Percentiles rank a stretch among this genome's conserved stretches.
These are phyloP conservation scores for Hypolimnas misippus DNA, from an alignment of 2,888 invertebrate genomes.

Conservation along the genomic window DNA sequence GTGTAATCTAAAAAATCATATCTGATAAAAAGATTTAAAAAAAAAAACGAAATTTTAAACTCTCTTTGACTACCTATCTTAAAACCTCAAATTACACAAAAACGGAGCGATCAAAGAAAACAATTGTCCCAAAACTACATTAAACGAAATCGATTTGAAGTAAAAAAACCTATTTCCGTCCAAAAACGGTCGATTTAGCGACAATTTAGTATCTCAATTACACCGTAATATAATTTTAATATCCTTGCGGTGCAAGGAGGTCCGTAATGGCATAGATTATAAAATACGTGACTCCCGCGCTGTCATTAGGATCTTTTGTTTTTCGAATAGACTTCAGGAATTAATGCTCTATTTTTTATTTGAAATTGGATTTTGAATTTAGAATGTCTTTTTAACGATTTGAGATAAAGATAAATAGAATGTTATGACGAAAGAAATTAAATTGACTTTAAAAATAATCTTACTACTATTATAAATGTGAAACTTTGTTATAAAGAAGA, in stretches of 20 bases:
- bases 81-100: conserved; percentile 40
- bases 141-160: conserved; percentile 76
- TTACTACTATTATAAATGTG: too few species aligned
- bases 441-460: too few species aligned
- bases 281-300: conserved; percentile 75
- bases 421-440: too few species aligned
- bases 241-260: conserved; percentile 53
- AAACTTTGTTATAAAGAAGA: too few species aligned
- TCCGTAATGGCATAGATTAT: conserved; percentile 67
- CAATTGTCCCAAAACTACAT: conserved; percentile 53
- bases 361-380: conserved; percentile 11
- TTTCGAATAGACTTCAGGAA: conserved; percentile 32
- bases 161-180: conserved; percentile 70
- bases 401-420: neutral
- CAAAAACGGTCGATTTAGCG: conserved; percentile 70
- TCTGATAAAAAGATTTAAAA: conserved; percentile 8
- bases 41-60: neutral
- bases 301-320: conserved; percentile 65
- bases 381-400: conserved; percentile 13
- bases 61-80: conserved; percentile 40
- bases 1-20: too few species aligned
- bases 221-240: conserved; percentile 74
- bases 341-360: conserved; percentile 22
- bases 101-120: conserved; percentile 44
- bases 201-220: conserved; percentile 67